Conservation (phyloP, 2,888 invertebrate species). For the Machimus atricapillus region DNA sequence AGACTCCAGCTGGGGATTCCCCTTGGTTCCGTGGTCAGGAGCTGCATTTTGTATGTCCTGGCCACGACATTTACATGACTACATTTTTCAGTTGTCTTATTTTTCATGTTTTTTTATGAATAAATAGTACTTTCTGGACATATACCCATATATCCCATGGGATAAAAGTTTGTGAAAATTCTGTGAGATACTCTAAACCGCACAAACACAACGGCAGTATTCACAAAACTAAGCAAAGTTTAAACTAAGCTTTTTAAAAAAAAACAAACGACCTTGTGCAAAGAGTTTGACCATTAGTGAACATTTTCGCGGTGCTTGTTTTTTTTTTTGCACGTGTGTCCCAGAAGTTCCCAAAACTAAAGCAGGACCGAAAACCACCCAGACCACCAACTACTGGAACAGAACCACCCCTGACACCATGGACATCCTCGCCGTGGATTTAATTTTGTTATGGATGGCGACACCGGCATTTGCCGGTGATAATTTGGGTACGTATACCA, state of each 20-base stretch:
- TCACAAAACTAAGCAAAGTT: not conserved
- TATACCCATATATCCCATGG: not conserved
- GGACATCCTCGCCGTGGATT: slow-evolving; percentile 5
- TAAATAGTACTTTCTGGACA: not conserved
- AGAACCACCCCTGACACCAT: not conserved
- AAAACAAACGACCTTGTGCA: not conserved
- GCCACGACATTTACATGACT: not conserved
- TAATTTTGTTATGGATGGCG: slow-evolving; percentile 32
- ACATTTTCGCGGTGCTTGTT: not conserved
- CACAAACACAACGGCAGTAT: not conserved
- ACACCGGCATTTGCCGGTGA: slow-evolving; percentile 12
- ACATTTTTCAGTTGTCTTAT: not conserved
- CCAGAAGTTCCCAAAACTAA: not conserved
- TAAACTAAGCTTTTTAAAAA: not conserved
- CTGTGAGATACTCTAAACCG: not conserved
- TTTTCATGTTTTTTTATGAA: not conserved
- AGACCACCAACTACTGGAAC: not conserved
- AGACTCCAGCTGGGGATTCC: not conserved
- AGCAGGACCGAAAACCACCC: not conserved
- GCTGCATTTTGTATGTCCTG: not conserved
- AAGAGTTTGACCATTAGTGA: not conserved
- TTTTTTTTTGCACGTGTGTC: not conserved
- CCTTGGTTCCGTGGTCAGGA: not conserved
- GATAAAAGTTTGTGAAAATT: not conserved
- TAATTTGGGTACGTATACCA: slow-evolving; percentile 32